Percentiles rank a stretch among this genome's conserved stretches.
These are phyloP conservation scores for Corythornis madagascariensis DNA, from an alignment of 2,113 vertebrate genomes.

Conservation along the genomic window DNA sequence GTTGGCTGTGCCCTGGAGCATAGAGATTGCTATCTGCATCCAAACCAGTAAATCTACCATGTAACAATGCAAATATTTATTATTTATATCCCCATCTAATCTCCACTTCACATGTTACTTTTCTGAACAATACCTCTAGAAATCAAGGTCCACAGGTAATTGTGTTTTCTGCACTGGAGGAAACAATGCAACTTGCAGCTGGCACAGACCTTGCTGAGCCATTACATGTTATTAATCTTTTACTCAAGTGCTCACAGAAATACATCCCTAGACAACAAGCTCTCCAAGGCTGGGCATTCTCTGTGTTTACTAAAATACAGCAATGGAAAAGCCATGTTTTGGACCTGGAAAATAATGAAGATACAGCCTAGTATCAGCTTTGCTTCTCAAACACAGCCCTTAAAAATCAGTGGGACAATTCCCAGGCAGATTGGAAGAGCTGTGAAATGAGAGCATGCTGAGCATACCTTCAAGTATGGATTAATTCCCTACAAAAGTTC, in stretches of 20 bases:
- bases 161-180: not conserved
- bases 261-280: rapidly evolving
- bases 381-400: not conserved
- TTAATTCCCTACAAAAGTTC: not conserved
- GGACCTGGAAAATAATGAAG: not conserved
- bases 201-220: not conserved
- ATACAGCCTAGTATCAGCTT: not conserved
- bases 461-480: rapidly evolving
- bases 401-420: not conserved
- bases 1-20: not conserved
- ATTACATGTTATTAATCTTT: not conserved
- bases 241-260: not conserved
- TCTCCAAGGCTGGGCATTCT: not conserved
- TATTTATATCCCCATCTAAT: not conserved
- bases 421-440: not conserved
- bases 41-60: not conserved
- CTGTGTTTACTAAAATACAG: not conserved
- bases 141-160: not conserved
- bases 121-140: not conserved
- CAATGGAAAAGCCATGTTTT: not conserved
- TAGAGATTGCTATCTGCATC: not conserved
- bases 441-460: not conserved
- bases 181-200: not conserved
- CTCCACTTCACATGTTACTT: not conserved
- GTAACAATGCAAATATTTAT: not conserved